phyloP scores from a whole-genome alignment of 64 coral and sea anemone species.

The Montipora sp. region DNA sequence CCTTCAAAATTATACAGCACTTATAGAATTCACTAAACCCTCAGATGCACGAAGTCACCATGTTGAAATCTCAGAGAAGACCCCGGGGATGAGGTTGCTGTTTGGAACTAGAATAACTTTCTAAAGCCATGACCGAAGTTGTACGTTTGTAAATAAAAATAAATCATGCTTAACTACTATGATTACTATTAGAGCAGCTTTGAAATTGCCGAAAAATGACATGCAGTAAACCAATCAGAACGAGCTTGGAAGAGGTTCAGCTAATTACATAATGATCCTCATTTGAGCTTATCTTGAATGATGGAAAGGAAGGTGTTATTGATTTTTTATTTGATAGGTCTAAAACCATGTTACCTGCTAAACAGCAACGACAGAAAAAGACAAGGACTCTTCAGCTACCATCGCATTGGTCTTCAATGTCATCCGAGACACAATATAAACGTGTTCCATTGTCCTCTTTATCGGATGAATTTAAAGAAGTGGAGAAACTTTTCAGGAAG shows the following conservation, averaged over 20 bases:
- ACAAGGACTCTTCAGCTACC: neutral
- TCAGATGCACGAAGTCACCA: too few relatives aligned
- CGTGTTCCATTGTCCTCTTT: conserved; percentile 22
- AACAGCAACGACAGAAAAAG: neutral
- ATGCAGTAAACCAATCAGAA: too few relatives aligned
- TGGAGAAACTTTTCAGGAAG: conserved; percentile 40
- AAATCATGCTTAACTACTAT: too few relatives aligned
- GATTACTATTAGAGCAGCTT: too few relatives aligned
- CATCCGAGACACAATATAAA: conserved; percentile 31
- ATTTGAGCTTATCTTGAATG: neutral
- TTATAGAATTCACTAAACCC: too few relatives aligned
- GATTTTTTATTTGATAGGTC: neutral
- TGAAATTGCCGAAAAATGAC: too few relatives aligned
- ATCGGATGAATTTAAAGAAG: conserved; percentile 60
- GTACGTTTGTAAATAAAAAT: too few relatives aligned
- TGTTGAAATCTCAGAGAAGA: too few relatives aligned
- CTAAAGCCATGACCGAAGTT: too few relatives aligned
- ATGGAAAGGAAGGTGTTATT: neutral
- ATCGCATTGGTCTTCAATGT: conserved; percentile 42
- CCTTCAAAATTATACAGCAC: too few relatives aligned
- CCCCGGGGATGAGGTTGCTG: too few relatives aligned
- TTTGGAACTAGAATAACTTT: too few relatives aligned
- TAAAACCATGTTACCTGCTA: neutral
- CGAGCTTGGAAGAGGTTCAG: neutral
- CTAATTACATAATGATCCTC: neutral